phyloP scores from a whole-genome alignment of 1,140 invertebrate genomes.

The Calosoma granatense region DNA sequence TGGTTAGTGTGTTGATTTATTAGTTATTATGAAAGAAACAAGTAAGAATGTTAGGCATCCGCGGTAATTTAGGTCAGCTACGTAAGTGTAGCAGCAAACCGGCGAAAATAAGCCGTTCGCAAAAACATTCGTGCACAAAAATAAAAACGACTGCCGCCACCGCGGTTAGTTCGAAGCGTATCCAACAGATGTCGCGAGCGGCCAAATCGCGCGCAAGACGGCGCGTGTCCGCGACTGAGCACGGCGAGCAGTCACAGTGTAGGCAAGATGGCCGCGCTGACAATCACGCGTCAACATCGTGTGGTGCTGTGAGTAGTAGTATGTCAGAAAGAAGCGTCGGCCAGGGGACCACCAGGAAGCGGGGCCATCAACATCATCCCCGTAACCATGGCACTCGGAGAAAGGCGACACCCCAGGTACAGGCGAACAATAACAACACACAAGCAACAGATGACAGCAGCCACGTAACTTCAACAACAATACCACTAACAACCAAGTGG shows the following conservation, averaged over 20 bases:
- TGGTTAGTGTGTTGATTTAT: too few relatives aligned
- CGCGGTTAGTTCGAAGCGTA: neutral
- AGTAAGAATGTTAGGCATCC: neutral
- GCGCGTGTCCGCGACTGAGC: neutral
- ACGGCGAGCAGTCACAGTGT: conserved; percentile 20
- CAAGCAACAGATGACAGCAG: neutral
- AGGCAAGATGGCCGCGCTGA: conserved; percentile 37
- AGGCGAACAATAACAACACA: conserved; percentile 16
- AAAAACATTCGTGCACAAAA: neutral
- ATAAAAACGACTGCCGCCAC: neutral
- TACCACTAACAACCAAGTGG: conserved; percentile 3
- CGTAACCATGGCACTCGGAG: conserved; percentile 39
- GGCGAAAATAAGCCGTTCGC: conserved; percentile 11
- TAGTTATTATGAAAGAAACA: neutral
- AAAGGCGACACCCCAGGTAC: conserved; percentile 29
- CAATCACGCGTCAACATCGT: conserved; percentile 29
- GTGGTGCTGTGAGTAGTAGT: conserved; percentile 29
- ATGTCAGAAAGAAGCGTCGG: conserved; percentile 38
- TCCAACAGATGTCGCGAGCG: neutral
- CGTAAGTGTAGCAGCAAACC: conserved; percentile 12
- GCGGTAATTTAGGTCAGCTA: conserved; percentile 5
- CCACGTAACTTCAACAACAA: conserved; percentile 10
- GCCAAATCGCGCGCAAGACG: neutral
- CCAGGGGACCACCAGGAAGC: conserved; percentile 50
- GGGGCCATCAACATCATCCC: conserved; percentile 70